Evolutionary conservation across 2,113 vertebrate species (phyloP).

Genomic region (Sylvicapra grimmia): DNA sequence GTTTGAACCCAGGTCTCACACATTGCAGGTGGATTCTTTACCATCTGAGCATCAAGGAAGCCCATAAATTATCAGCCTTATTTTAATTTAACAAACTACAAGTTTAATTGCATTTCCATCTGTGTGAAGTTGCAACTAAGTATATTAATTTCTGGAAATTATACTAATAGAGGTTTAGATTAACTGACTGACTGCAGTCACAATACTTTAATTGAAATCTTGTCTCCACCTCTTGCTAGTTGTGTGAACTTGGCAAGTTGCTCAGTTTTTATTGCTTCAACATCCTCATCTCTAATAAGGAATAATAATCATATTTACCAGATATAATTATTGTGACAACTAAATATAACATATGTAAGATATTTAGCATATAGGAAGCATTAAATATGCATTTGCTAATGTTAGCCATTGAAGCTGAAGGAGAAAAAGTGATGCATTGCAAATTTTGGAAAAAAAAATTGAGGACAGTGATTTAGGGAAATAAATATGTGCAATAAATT

Average conservation of each 20-base stretch:
- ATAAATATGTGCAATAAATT: no score
- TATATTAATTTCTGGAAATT: neutral
- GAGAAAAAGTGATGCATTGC: no score
- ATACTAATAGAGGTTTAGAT: neutral
- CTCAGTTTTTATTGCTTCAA: neutral
- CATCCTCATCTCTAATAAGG: neutral
- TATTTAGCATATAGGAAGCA: neutral
- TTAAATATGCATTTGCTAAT: neutral
- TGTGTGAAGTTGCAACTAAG: neutral
- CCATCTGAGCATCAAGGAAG: neutral
- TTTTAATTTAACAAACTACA: neutral
- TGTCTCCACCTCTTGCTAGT: neutral
- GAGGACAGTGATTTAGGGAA: no score
- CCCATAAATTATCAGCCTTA: neutral
- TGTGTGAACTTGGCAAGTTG: neutral
- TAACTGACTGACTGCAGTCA: neutral
- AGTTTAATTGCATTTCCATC: neutral
- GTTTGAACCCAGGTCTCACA: neutral
- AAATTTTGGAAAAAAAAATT: no score
- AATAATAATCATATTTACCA: neutral
- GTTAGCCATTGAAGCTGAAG: no score
- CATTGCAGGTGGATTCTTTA: neutral
- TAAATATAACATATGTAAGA: neutral
- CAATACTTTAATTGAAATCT: neutral
- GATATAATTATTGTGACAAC: neutral